Percentiles rank a stretch among this genome's conserved stretches.
Conservation (phyloP, 2,797 vertebrate genomes). For the Octomys mimax region DNA sequence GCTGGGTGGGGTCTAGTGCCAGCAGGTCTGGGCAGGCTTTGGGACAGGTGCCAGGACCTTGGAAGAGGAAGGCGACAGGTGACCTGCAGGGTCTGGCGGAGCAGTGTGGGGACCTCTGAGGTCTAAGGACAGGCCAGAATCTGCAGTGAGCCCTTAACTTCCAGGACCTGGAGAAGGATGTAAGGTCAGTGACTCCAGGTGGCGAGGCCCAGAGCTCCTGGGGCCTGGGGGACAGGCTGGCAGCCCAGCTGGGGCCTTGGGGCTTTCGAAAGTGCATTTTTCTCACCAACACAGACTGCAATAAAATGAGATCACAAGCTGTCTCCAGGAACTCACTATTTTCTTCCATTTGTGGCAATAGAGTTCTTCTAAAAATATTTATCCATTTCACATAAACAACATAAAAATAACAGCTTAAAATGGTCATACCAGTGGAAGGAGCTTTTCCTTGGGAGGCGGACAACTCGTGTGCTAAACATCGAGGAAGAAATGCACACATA, state of each 20-base stretch:
- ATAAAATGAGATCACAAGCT: not conserved
- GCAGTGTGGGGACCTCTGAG: not conserved
- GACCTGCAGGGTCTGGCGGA: not conserved
- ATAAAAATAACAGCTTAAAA: constrained; percentile 70
- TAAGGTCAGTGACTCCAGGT: fast-evolving
- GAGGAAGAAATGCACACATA: constrained; percentile 31
- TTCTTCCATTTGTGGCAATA: constrained; percentile 69
- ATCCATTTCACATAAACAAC: constrained; percentile 56
- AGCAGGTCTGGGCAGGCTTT: too few species aligned
- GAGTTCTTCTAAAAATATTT: constrained; percentile 70
- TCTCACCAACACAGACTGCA: not conserved
- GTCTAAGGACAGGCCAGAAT: not conserved
- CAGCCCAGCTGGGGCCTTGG: not conserved
- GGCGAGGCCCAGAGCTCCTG: fast-evolving
- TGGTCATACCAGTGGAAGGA: not conserved
- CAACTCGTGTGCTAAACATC: not conserved
- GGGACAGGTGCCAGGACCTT: not conserved
- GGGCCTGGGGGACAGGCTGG: fast-evolving
- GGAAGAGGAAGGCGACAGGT: not conserved
- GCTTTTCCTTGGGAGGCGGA: constrained; percentile 54
- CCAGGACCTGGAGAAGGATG: fast-evolving
- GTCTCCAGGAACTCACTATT: not conserved
- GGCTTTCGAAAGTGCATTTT: not conserved
- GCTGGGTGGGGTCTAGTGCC: too few species aligned
- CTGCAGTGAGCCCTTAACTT: too few species aligned